phyloP scores from a whole-genome alignment of 2,797 vertebrate genomes.

The Lacerta bilineata region DNA sequence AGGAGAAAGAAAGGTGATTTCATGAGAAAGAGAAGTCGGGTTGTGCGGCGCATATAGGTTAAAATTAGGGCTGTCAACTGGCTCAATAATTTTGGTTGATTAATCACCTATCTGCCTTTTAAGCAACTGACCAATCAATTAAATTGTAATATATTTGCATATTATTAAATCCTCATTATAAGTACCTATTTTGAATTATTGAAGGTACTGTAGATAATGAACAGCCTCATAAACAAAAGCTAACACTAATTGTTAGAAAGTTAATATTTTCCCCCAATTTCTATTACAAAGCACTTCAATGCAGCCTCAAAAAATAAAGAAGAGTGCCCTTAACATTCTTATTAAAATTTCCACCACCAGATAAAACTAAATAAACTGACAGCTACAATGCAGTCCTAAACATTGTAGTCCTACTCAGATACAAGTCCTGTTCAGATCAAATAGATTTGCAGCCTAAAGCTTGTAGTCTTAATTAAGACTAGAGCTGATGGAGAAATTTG shows the following conservation, averaged over 20 bases:
- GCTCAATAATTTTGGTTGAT: constrained; percentile 3
- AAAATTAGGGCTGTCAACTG: not conserved
- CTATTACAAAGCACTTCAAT: not conserved
- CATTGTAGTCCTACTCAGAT: too few relatives aligned
- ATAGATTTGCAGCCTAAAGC: not conserved
- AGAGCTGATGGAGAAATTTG: too few relatives aligned
- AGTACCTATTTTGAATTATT: constrained; percentile 5
- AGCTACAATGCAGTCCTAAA: too few relatives aligned
- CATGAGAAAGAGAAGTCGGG: not conserved
- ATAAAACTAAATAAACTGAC: not conserved
- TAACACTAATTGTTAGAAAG: not conserved
- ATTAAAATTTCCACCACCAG: not conserved
- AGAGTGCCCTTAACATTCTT: not conserved
- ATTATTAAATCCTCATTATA: not conserved
- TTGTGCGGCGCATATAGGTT: not conserved
- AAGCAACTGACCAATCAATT: not conserved
- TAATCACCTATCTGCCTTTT: not conserved
- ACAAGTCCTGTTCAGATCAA: too few relatives aligned
- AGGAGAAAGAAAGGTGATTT: too few relatives aligned
- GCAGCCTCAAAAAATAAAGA: not conserved
- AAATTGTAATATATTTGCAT: constrained; percentile 13
- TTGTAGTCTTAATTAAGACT: not conserved
- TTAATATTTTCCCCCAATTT: not conserved
- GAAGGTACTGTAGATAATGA: not conserved
- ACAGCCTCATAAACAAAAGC: not conserved